Conservation (phyloP, 2,888 invertebrate genomes). For the Theodoxus fluviatilis region DNA sequence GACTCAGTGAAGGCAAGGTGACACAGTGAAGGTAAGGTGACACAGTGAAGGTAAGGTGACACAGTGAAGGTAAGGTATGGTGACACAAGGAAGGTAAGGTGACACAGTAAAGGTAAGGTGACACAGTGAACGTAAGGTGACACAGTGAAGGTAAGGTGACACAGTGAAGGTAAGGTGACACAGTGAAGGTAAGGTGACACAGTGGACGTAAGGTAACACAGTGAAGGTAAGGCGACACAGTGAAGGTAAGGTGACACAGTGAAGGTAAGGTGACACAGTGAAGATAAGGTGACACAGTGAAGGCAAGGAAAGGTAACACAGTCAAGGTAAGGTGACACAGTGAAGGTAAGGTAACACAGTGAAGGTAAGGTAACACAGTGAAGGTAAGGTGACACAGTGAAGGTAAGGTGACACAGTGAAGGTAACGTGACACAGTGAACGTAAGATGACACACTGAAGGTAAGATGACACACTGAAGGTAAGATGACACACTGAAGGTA, state of each 20-base stretch:
- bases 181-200: neutral
- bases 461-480: too few species aligned
- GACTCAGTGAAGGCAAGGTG: neutral
- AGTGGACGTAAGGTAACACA: neutral
- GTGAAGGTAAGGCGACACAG: neutral
- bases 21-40: neutral
- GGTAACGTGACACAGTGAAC: too few species aligned
- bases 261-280: neutral
- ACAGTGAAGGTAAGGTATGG: neutral
- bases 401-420: too few species aligned
- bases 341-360: too few species aligned
- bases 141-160: slow-evolving; percentile 9
- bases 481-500: too few species aligned
- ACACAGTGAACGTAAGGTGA: neutral
- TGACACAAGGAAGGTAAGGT: neutral
- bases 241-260: neutral
- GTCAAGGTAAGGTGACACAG: neutral
- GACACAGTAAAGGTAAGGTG: neutral
- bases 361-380: too few species aligned
- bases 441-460: too few species aligned
- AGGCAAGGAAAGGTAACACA: too few species aligned
- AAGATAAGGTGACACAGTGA: neutral
- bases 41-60: neutral
- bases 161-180: slow-evolving; percentile 18
- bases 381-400: too few species aligned